These are phyloP conservation scores for Chloebia gouldiae DNA, from an alignment of 2,113 vertebrate species.

Conservation along the genomic window DNA sequence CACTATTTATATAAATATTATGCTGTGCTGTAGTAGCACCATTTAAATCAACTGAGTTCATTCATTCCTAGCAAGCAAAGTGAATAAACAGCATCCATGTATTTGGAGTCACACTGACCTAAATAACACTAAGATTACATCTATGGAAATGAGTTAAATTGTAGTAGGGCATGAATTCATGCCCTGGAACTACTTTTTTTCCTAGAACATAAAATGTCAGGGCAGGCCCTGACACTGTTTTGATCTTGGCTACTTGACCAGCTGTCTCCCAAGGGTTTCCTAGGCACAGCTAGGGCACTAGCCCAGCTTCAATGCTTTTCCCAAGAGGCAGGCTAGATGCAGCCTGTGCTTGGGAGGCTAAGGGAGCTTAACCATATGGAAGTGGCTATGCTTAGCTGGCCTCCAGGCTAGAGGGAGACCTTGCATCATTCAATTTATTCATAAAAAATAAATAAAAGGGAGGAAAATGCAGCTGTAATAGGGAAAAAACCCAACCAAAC, in stretches of 20 bases:
- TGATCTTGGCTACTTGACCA: not conserved
- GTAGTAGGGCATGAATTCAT: not conserved
- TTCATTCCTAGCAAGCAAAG: not conserved
- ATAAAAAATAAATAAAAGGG: not conserved
- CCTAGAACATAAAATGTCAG: not conserved
- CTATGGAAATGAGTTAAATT: not conserved
- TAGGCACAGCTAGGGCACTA: not conserved
- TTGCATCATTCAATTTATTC: not conserved
- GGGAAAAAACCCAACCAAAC: not conserved
- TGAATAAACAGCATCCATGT: not conserved
- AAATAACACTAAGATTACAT: not conserved
- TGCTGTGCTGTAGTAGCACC: not conserved
- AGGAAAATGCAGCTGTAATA: not conserved
- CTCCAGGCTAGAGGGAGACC: not conserved
- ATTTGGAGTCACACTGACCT: conserved; percentile 1
- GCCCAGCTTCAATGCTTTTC: not conserved
- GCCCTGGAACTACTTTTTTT: not conserved
- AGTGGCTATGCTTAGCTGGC: not conserved
- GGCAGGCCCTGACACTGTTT: not conserved
- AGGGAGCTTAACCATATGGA: conserved; percentile 15
- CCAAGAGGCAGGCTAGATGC: not conserved
- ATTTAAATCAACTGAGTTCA: not conserved
- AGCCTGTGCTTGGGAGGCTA: not conserved
- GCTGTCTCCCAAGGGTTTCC: not conserved
- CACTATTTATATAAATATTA: not conserved